Conservation (phyloP, 2,113 vertebrate species). For the Polyodon spathula region DNA sequence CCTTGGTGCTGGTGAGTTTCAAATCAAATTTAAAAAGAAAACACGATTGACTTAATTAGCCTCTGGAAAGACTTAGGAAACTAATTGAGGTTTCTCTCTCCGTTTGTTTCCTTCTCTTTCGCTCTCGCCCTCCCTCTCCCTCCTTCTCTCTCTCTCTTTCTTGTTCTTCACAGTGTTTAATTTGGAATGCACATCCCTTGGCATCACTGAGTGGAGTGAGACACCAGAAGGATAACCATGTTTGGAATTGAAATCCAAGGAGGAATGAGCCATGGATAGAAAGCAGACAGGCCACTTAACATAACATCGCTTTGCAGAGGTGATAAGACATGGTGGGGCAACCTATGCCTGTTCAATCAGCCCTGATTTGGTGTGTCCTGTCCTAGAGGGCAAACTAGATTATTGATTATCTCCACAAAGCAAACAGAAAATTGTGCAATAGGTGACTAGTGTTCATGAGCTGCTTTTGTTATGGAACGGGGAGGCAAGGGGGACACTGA, state of each 20-base stretch:
- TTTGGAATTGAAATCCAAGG: conserved; percentile 99
- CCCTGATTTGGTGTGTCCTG: background rate
- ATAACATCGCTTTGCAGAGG: conserved; percentile 47
- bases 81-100: conserved; percentile 5
- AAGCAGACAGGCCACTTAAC: conserved; percentile 79
- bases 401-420: background rate
- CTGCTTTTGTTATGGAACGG: no score
- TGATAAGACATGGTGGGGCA: conserved; percentile 25
- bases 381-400: background rate
- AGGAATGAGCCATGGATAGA: conserved; percentile 65
- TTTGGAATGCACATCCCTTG: conserved; percentile 70
- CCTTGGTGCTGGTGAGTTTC: no score
- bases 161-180: conserved; percentile 36
- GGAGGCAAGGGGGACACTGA: no score
- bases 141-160: conserved; percentile 20
- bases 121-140: conserved; percentile 12
- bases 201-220: conserved; percentile 59
- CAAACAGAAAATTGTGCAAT: background rate
- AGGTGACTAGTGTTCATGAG: background rate
- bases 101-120: conserved; percentile 14
- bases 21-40: background rate
- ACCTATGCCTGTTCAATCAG: background rate
- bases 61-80: no score
- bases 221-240: conserved; percentile 94
- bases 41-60: no score